These are phyloP conservation scores for Urechis unicinctus DNA, from an alignment of 2,888 invertebrate genomes.

Conservation along the genomic window DNA sequence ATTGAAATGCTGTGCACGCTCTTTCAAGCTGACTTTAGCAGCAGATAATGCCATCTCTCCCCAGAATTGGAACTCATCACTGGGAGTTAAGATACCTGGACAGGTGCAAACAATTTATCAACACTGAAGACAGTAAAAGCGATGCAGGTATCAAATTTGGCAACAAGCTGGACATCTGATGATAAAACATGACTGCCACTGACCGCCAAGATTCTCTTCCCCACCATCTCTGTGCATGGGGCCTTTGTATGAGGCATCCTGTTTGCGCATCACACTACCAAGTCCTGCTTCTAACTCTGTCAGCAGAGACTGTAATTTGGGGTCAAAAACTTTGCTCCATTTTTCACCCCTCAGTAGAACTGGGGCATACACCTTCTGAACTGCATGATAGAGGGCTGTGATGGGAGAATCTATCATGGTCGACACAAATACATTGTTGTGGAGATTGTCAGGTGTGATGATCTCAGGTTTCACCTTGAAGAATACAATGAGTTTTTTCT, in stretches of 20 bases:
- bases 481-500: conserved; percentile 55
- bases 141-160: background rate
- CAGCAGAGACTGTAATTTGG: conserved; percentile 53
- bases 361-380: conserved; percentile 54
- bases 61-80: conserved; percentile 72
- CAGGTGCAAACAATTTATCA: background rate
- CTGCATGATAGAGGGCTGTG: conserved; percentile 58
- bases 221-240: conserved; percentile 27
- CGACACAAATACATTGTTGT: conserved; percentile 57
- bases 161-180: background rate
- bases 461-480: conserved; percentile 59
- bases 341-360: conserved; percentile 49
- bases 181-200: conserved; percentile 7
- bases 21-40: conserved; percentile 57
- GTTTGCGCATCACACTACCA: conserved; percentile 47
- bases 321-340: conserved; percentile 51
- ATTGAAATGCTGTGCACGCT: conserved; percentile 57
- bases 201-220: conserved; percentile 41
- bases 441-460: conserved; percentile 59
- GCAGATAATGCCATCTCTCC: conserved; percentile 55
- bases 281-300: conserved; percentile 53
- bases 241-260: conserved; percentile 35
- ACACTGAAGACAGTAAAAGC: background rate
- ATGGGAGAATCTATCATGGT: conserved; percentile 60
- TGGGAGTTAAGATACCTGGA: conserved; percentile 61